Percentiles rank a stretch among this genome's conserved stretches.
Conservation (phyloP, 2,113 vertebrate species). For the Xenopus borealis region DNA sequence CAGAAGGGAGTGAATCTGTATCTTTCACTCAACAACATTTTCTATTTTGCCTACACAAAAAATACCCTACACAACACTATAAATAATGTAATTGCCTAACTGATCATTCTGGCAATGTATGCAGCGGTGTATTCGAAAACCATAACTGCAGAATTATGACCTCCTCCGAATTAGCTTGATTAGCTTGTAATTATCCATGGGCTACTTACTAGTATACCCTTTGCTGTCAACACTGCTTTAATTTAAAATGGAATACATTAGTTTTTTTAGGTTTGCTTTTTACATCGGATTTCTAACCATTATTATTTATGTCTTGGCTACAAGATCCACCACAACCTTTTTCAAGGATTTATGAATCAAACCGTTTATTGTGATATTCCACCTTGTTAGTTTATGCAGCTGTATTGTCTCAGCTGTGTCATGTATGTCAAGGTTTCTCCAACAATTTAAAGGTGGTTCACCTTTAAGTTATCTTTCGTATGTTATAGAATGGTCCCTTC, state of each 20-base stretch:
- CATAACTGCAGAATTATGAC: constrained; percentile 28
- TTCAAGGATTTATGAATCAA: not conserved
- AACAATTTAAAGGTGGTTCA: too few species aligned
- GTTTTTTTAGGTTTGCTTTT: constrained; percentile 2
- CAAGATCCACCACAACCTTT: not conserved
- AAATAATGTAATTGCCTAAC: too few species aligned
- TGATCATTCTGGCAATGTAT: constrained; percentile 8
- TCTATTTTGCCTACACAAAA: too few species aligned
- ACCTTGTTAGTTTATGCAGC: too few species aligned
- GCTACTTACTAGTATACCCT: constrained; percentile 22
- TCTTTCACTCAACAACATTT: too few species aligned
- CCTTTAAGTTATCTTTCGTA: too few species aligned
- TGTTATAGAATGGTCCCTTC: too few species aligned
- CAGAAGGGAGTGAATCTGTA: too few species aligned
- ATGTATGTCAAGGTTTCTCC: too few species aligned
- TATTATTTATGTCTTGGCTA: not conserved
- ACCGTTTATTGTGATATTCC: not conserved
- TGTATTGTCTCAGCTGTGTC: too few species aligned
- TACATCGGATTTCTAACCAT: constrained; percentile 1
- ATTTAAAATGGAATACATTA: constrained; percentile 30
- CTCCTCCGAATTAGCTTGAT: constrained; percentile 40
- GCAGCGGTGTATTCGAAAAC: constrained; percentile 14
- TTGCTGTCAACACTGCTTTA: constrained; percentile 27
- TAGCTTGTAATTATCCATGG: constrained; percentile 37
- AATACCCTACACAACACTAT: too few species aligned